Conservation (phyloP, 2,888 invertebrate species). For the Pseudococcus viburni region DNA sequence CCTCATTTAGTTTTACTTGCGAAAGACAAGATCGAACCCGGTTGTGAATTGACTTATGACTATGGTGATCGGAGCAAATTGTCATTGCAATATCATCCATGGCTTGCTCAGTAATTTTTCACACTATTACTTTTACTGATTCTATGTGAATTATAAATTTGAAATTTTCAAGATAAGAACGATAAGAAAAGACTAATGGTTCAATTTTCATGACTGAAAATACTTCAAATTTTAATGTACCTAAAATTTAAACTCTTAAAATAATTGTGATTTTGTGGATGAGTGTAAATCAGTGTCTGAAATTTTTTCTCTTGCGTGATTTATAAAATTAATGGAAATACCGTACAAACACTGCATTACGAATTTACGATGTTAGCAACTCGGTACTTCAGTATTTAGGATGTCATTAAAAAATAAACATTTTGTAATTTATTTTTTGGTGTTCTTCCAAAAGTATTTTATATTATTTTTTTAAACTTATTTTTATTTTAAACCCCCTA, state of each 20-base stretch:
- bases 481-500: no score
- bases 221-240: not conserved
- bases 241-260: not conserved
- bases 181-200: no score
- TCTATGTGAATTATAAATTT: no score
- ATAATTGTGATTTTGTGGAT: not conserved
- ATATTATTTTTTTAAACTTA: no score
- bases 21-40: conserved; percentile 85
- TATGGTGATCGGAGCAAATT: conserved; percentile 97
- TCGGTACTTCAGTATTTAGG: no score
- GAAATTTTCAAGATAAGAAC: no score
- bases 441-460: no score
- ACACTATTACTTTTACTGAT: not conserved
- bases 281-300: not conserved
- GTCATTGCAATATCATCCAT: conserved; percentile 92
- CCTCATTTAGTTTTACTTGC: conserved; percentile 93
- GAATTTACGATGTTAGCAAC: not conserved
- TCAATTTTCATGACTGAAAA: not conserved
- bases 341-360: not conserved
- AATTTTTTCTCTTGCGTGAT: not conserved
- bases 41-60: conserved; percentile 95
- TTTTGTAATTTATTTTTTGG: no score
- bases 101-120: conserved; percentile 76
- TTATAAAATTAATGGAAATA: not conserved
- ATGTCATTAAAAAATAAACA: no score